A percentile compares a stretch with the other conserved stretches of the same genome.
phyloP scores from a whole-genome alignment of 2,888 invertebrate species.

The Ennomos erosarius region DNA sequence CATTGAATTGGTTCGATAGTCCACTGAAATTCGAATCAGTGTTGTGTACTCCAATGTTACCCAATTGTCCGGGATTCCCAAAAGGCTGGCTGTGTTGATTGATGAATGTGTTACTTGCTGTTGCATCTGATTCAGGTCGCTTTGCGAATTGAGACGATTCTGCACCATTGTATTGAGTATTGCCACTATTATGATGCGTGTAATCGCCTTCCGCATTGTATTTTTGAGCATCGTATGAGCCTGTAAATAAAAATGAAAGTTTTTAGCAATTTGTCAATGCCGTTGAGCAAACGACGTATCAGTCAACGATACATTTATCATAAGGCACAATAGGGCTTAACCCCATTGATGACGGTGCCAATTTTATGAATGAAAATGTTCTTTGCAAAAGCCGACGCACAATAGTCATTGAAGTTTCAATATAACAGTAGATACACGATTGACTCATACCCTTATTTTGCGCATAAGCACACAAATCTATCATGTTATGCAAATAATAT shows the following conservation, averaged over 20 bases:
- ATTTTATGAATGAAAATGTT: conserved; percentile 54
- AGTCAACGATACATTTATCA: conserved; percentile 70
- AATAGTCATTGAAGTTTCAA: conserved; percentile 33
- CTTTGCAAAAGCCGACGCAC: conserved; percentile 31
- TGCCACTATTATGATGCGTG: conserved; percentile 56
- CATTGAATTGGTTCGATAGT: conserved; percentile 19
- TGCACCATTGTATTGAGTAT: conserved; percentile 58
- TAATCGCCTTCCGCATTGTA: conserved; percentile 74
- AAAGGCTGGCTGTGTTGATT: conserved; percentile 59
- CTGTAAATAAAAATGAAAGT: conserved; percentile 83
- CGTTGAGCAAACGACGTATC: conserved; percentile 53
- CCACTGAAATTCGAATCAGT: conserved; percentile 9
- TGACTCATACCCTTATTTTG: conserved; percentile 30
- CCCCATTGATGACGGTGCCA: conserved; percentile 48
- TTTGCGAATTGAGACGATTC: conserved; percentile 59
- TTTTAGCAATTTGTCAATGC: conserved; percentile 71
- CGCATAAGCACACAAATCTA: conserved; percentile 16
- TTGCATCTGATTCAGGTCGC: conserved; percentile 54
- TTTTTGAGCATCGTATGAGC: conserved; percentile 76
- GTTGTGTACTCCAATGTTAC: conserved; percentile 9
- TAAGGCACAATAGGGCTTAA: conserved; percentile 58
- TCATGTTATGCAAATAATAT: conserved; percentile 21
- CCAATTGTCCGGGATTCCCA: conserved; percentile 41
- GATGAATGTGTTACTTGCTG: conserved; percentile 56
- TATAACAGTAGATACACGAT: conserved; percentile 20